Evolutionary conservation across 1,140 invertebrate species (phyloP), one percentile per base, ranked within the genome.

Genomic region (Hetaerina americana): DNA sequence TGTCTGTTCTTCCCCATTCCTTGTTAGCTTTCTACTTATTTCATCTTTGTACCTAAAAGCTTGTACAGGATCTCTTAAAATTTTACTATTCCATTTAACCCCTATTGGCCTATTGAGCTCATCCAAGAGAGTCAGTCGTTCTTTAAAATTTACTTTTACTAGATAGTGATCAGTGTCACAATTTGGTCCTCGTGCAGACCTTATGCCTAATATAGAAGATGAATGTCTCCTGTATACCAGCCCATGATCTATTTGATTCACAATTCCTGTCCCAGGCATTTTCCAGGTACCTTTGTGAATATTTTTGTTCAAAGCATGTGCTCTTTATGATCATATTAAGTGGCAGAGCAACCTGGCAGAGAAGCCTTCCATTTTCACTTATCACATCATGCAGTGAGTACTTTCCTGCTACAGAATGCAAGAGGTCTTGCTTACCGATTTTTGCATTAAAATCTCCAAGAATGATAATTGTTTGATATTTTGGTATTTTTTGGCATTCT

Each of bases 181-280:
- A 28, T 70, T 70, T 31, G 69, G 69, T 40, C 69, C 69, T 70
- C 69, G 18, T 40, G 31, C 18, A 40, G 31, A 40, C 18, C 31
- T 40, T 40, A 40, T 18, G 18, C 66, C 70, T 57, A 71, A 40
- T 22, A 71, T 66, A 24, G 31, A 71, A 18, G 70, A 57, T 49
- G 22, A 26, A 24, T 57, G 57, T 71, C 70, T 71, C 40, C 27
- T 71, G 18, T 8, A 57, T 57, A 57, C 66, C 8, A 71, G 27
- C 49, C 12, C 49, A 40, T 40, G 31, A 40, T 40, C 31, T 40
- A 6, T 40, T 40, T 40, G 31, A 40, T 40, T 40, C 18, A 40
- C 31, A 40, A 18, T 8, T 40, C 31, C 31, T 8, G 31, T 40
- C 18, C 31, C 31, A 8, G 31, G 31, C 31, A 40, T 40, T 40